A percentile compares a stretch with the other conserved stretches of the same genome.
These are phyloP conservation scores for Motacilla tschutschensis DNA, from an alignment of 2,113 vertebrate genomes.

Conservation along the genomic window DNA sequence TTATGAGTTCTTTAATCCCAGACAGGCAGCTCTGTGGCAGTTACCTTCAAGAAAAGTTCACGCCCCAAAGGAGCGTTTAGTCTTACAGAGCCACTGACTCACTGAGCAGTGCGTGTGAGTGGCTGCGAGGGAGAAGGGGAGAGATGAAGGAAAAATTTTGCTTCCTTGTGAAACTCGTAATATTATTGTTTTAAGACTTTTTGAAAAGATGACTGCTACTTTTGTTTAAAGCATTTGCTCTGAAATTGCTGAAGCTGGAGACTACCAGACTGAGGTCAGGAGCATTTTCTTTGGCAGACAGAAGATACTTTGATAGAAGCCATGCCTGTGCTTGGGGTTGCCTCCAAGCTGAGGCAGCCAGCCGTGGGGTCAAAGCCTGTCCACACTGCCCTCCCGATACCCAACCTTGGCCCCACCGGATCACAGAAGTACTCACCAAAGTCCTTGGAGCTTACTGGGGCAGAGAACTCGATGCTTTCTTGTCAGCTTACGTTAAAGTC, in stretches of 20 bases:
- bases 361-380: conserved; percentile 86
- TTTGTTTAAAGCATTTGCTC: conserved; percentile 73
- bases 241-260: conserved; percentile 74
- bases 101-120: conserved; percentile 62
- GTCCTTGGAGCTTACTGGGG: conserved; percentile 75
- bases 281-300: conserved; percentile 79
- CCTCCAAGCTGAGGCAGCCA: conserved; percentile 91
- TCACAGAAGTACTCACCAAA: conserved; percentile 76
- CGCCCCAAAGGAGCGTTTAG: conserved; percentile 83
- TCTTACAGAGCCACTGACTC: conserved; percentile 76
- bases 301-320: conserved; percentile 75
- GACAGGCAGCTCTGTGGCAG: conserved; percentile 67
- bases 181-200: conserved; percentile 47
- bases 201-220: conserved; percentile 68
- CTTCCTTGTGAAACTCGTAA: conserved; percentile 50
- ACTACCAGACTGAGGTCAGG: conserved; percentile 75
- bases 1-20: conserved; percentile 71
- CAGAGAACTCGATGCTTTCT: conserved; percentile 72
- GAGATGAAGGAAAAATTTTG: conserved; percentile 60
- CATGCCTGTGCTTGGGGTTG: conserved; percentile 96
- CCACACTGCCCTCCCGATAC: conserved; percentile 88
- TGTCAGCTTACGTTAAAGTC: conserved; percentile 87
- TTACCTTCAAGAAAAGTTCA: conserved; percentile 83
- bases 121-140: conserved; percentile 64
- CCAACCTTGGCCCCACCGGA: conserved; percentile 74